Base-by-base conservation (phyloP, 1,140 invertebrate genomes). In the Muscidifurax raptorellus region DNA sequence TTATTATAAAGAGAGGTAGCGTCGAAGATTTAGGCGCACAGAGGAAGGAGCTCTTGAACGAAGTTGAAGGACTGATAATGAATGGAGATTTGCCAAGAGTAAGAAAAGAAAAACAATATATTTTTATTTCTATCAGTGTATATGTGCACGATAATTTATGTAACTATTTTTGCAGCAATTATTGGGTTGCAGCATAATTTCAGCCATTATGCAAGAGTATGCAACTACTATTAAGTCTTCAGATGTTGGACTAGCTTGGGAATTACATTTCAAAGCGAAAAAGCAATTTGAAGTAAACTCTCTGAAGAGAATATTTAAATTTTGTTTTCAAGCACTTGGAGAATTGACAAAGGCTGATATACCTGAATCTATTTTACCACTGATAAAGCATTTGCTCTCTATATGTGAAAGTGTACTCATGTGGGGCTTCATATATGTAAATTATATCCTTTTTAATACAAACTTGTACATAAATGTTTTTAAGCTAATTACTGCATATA, bases 181-280 rank as follows among this genome's bases (percentile, higher is more conserved):
- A 82, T 90, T 98, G 52, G 97, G 96, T 13, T 98, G 97, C 89
- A 96, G 96, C 82, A 95, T 98, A 82, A 95, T 98, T 86, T 94
- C 95, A 77, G 95, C 96, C 13, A 93, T 98, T 64, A 95, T 98
- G 93, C 96, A 97, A 94, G 97, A 98, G 92, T 98, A 97, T 94
- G 96, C 96, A 69, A 96, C 95, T 64, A 97, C 97, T n/a, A 94
- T 96, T 0, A 96, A 97, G 90, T 97, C 97, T 10, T 96, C 96
- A 28, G 97, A 97, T 93, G 95, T 97, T 67, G 97, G 97, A 13
- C 91, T 98, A 66, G 96, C 97, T 22, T 98, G 96, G 96, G 97
- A 97, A 92, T 95, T 96, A n/a, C 97, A 98, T 92, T 96, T 96
- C 86, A 95, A 95, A 90, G 95, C 96, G 32, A 98, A 98, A 91